These are phyloP conservation scores for Charadrius vociferus DNA, from an alignment of 2,113 vertebrate species.

Conservation along the genomic window DNA sequence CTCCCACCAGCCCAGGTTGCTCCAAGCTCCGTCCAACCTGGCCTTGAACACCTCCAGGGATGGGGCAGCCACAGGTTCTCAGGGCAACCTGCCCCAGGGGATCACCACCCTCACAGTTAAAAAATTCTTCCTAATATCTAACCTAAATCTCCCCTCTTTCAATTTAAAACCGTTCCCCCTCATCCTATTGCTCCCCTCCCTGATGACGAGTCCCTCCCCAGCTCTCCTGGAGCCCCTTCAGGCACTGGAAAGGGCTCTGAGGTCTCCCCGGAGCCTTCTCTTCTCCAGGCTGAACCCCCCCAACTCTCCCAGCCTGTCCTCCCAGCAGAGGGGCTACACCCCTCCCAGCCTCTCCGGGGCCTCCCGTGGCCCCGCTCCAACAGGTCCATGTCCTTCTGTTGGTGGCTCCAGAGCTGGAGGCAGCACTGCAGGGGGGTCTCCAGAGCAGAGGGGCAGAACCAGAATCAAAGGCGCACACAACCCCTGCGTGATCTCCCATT, in stretches of 20 bases:
- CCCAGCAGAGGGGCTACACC: not conserved
- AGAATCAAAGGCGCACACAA: not conserved
- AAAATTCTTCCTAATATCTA: not conserved
- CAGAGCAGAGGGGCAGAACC: not conserved
- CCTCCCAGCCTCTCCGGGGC: not conserved
- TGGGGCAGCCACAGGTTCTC: not conserved
- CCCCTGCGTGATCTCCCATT: fast-evolving
- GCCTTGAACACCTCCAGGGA: not conserved
- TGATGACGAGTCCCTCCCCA: not conserved
- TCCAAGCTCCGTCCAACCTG: not conserved
- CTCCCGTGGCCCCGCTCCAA: not conserved
- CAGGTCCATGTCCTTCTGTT: not conserved
- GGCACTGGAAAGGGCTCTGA: not conserved
- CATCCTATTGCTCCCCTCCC: not conserved
- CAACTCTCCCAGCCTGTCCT: not conserved
- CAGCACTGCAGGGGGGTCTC: not conserved
- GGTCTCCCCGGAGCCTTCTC: not conserved
- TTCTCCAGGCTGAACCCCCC: not conserved
- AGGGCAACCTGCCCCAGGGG: not conserved
- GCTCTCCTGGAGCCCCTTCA: not conserved
- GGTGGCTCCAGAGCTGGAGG: not conserved
- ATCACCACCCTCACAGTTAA: not conserved
- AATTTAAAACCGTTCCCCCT: not conserved
- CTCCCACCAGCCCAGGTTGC: not conserved
- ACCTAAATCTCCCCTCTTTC: not conserved